Base-by-base conservation (phyloP, 2,888 invertebrate genomes). In the Ormyrus pomaceus region DNA sequence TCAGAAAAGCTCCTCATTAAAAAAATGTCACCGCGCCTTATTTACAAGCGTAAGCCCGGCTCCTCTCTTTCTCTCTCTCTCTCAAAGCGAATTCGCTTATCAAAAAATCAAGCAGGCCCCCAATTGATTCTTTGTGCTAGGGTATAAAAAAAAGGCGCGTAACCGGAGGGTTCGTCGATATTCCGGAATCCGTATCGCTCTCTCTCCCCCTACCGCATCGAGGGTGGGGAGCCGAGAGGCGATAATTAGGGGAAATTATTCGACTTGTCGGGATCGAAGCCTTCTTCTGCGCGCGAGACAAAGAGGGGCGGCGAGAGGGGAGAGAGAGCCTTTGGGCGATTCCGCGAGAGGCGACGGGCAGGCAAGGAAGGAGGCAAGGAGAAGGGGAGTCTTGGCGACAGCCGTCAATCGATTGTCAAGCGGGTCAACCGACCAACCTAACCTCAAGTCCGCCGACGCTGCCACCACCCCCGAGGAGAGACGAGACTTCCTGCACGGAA, bases 371-470 rank as follows among this genome's bases (percentile, higher is more conserved):
- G 13, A 50, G 13, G 50, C 10, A 84, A 66, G 53, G 86, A 86
- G 86, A 76, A 85, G 87, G 87, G 87, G 86, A 87, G 88, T 90
- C 89, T 90, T 89, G 89, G 88, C 90, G 91, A 91, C 91, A 91
- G 90, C 88, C 91, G 90, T 91, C 91, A 91, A 91, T 91, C 91
- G 91, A 91, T 91, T 91, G 91, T 91, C 91, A 91, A 90, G 90
- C 90, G 88, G 90, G 90, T 90, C 90, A 90, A 87, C 87, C 87
- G 86, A 89, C 90, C 87, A 87, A 90, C 89, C 89, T 85, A 84
- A 88, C 88, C 88, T 83, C 85, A 84, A 84, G 82, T 84, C 83
- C 83, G 82, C 82, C 77, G 80, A 84, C 83, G 82, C 59, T 46
- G 45, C 64, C 69, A 61, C 74, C 56, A 45, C 59, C 66, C 55